Conservation (phyloP, 2,113 vertebrate genomes). For the Chascanopsetta lugubris region DNA sequence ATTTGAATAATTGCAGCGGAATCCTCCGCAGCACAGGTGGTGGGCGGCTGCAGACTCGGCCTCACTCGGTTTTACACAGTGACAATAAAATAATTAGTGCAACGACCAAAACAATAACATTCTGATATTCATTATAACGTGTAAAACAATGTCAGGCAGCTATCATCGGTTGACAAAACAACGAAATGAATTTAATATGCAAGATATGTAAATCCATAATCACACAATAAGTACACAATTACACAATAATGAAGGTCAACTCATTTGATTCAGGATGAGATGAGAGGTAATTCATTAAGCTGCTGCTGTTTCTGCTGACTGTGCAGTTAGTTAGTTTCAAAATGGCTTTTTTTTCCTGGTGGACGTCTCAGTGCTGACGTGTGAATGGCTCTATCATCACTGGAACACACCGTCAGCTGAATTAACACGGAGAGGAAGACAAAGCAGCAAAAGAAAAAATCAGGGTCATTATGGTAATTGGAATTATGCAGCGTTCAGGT, state of each 20-base stretch:
- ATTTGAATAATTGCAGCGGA: not conserved
- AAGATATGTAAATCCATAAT: too few relatives aligned
- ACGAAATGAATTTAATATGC: not conserved
- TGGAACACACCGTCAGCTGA: not conserved
- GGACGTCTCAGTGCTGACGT: conserved; percentile 1
- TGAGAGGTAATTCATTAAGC: not conserved
- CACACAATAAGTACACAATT: not conserved
- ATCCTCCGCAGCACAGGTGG: too few relatives aligned
- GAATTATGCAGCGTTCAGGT: too few relatives aligned
- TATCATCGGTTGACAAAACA: too few relatives aligned
- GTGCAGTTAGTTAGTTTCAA: not conserved
- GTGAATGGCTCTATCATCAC: not conserved
- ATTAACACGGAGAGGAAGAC: not conserved
- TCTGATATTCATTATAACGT: not conserved
- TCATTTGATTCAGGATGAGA: conserved; percentile 17
- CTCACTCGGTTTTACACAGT: not conserved
- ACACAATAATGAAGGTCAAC: not conserved
- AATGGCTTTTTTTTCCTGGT: not conserved
- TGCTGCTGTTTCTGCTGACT: not conserved
- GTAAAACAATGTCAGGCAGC: too few relatives aligned
- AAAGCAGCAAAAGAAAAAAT: not conserved
- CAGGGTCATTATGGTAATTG: not conserved
- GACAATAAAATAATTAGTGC: not conserved
- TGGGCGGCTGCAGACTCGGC: not conserved
- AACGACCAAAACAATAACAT: not conserved